These are phyloP conservation scores for Toxotes jaculatrix DNA, from an alignment of 2,113 vertebrate genomes.

Conservation along the genomic window DNA sequence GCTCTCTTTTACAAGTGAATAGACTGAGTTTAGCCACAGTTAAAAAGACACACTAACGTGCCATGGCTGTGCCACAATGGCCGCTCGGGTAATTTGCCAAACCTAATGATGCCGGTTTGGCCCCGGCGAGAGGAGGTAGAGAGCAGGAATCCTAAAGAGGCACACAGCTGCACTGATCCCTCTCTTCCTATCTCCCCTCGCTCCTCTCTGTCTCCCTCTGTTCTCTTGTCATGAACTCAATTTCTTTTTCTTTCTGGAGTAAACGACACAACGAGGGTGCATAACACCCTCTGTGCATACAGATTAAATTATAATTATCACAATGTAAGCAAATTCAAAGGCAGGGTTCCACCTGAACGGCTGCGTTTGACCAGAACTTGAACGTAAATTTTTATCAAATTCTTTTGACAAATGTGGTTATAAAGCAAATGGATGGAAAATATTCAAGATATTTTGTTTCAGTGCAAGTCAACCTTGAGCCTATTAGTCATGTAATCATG, in stretches of 20 bases:
- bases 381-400: not conserved
- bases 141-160: slow-evolving; percentile 88
- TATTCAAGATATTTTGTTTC: not conserved
- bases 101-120: slow-evolving; percentile 86
- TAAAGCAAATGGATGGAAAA: not conserved
- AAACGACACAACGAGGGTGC: not conserved
- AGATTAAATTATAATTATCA: not conserved
- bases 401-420: not conserved
- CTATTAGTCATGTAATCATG: slow-evolving; percentile 16
- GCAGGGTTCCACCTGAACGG: not conserved
- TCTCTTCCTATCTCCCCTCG: slow-evolving; percentile 50
- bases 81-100: slow-evolving; percentile 84
- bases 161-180: slow-evolving; percentile 78
- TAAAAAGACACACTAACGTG: slow-evolving; percentile 84
- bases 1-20: slow-evolving; percentile 88
- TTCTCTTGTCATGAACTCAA: slow-evolving; percentile 27
- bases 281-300: not conserved
- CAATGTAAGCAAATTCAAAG: not conserved
- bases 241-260: slow-evolving; percentile 20
- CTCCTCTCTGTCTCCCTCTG: slow-evolving; percentile 31
- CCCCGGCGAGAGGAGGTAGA: slow-evolving; percentile 77
- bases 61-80: slow-evolving; percentile 83
- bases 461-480: not conserved
- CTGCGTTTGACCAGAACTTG: too few species aligned
- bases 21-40: slow-evolving; percentile 83